Conservation (phyloP, 2,888 invertebrate species). For the Griposia aprilina region DNA sequence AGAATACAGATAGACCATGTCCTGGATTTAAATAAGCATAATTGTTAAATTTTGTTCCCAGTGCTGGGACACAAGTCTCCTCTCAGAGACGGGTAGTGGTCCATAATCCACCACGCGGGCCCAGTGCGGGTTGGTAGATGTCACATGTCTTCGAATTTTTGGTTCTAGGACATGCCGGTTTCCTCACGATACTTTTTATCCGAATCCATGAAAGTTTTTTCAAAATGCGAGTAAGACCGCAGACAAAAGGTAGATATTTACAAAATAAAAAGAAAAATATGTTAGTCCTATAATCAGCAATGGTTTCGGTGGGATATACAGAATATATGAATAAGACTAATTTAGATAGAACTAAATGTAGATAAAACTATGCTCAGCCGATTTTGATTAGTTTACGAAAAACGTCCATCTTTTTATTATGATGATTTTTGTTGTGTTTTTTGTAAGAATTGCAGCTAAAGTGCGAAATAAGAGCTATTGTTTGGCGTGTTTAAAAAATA, state of each 20-base stretch:
- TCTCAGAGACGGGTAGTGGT: no score
- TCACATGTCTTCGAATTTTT: no score
- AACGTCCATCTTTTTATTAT: slow-evolving; percentile 63
- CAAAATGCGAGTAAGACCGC: no score
- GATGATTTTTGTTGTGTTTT: slow-evolving; percentile 55
- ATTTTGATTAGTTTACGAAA: slow-evolving; percentile 62
- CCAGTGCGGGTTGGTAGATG: no score
- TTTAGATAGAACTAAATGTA: slow-evolving; percentile 87
- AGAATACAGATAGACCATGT: not conserved
- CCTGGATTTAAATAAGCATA: not conserved
- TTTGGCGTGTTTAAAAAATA: not conserved
- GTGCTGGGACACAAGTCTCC: no score
- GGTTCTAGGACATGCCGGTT: no score
- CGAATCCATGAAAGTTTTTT: not conserved
- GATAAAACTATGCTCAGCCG: slow-evolving; percentile 84
- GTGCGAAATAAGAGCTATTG: slow-evolving; percentile 56
- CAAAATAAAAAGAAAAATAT: not conserved
- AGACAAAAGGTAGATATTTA: not conserved
- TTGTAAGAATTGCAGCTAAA: slow-evolving; percentile 71
- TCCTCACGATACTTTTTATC: not conserved
- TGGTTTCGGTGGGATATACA: slow-evolving; percentile 66
- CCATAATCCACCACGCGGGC: no score
- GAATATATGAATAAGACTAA: slow-evolving; percentile 77
- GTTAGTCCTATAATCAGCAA: not conserved
- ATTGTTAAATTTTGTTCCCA: no score